Evolutionary conservation across 2,888 invertebrate species (phyloP), one percentile per base, ranked within the genome.

Genomic region (Kryphioiulus occultus): DNA sequence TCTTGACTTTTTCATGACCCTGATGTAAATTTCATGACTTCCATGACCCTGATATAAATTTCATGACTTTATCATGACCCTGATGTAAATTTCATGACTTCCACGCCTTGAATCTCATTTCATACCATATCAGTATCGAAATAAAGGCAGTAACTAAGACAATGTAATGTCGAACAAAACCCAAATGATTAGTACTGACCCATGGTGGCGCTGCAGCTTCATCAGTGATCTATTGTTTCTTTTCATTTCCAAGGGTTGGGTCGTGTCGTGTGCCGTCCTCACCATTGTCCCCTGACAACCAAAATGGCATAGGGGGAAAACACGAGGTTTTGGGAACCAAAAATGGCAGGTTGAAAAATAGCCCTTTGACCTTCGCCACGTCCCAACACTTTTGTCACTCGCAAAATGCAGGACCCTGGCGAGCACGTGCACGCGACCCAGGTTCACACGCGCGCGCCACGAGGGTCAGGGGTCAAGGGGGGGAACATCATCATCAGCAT

Each of bases 281-380:
- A 59, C 59, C 59, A 5, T 22, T 59, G 17, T 22, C 59, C 59
- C 59, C 22, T 47, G 59, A 22, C 59, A 22, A 22, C 59, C 59
- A 59, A 59, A 59, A 59, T 39, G 22, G 1, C 22, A 22, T n/a
- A 10, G 59, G 59, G 59, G 22, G 22, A 22, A 59, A 47, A 4
- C 12, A 0, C 22, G 10, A n/a, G 22, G 22, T 59, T 39, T 59
- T 59, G 59, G 59, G 59, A 59, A 59, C 59, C 59, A 3, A 59
- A 59, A 59, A 59, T 59, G 59, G 59, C 59, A 59, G 59, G n/a
- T 59, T 59, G 59, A 59, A 59, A 59, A 59, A 59, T 59, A 59
- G 59, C 59, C 59, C 59, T 59, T 59, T 59, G n/a, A n/a, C n/a
- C n/a, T 59, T 22, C 7, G 59, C 59, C 59, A n/a, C 59, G 12